Evolutionary conservation across 2,888 invertebrate species (phyloP), one percentile per base, ranked within the genome.

Genomic region (Pammene aurita): DNA sequence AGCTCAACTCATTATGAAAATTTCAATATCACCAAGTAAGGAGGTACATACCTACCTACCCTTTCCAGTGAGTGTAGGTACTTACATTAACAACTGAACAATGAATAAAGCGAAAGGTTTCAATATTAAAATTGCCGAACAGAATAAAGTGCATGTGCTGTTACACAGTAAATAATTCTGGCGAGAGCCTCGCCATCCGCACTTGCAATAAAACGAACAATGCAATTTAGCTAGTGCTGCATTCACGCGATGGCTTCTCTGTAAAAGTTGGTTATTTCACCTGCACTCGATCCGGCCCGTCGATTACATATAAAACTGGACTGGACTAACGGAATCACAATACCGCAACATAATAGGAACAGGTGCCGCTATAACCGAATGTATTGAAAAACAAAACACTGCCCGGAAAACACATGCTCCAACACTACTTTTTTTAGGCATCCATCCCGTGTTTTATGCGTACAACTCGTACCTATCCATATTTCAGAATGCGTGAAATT

Each of bases 111-210:
- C 78, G 80, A 84, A 85, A 82, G 82, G 79, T 81, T 86, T 84
- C 81, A 85, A 84, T 85, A 84, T 80, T 83, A 84, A 85, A 88
- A 88, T 85, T 85, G 85, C 82, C 75, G 82, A 78, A 81, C 83
- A 82, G 84, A 88, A 87, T 88, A 88, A 87, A 88, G 86, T 88
- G 86, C 88, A 87, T 87, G 86, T 84, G 86, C 84, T 87, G 88
- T 89, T 87, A 88, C 87, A 86, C 88, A 86, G 90, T 91, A 89
- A 91, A 91, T 91, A 92, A 90, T 90, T 91, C 89, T 83, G 83
- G 84, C 82, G 83, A 80, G 85, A 85, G 87, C 84, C 82, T 82
- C 84, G 84, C 84, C 84, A 89, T 89, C 85, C 86, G 81, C 86
- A 86, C 89, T 85, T 80, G 87, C 87, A 88, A 87, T 89, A 90